A percentile compares a stretch with the other conserved stretches of the same genome.
These are phyloP conservation scores for Heteropelma amictum DNA, from an alignment of 2,888 invertebrate species.

Conservation along the genomic window DNA sequence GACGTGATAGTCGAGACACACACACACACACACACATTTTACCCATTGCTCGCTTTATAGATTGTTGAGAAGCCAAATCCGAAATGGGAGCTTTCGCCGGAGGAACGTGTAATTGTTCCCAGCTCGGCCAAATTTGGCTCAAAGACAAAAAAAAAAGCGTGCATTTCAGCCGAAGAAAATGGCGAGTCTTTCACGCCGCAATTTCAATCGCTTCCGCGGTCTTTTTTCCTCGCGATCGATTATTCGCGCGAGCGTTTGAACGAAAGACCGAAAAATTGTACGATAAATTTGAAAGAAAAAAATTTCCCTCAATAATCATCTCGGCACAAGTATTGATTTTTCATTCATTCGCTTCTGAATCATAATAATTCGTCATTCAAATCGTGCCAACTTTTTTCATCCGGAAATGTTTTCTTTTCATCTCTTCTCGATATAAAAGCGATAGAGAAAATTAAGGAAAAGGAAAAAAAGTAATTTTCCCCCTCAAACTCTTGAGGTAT, in stretches of 20 bases:
- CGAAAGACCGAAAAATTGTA: too few relatives aligned
- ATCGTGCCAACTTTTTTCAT: background rate
- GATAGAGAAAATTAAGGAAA: too few relatives aligned
- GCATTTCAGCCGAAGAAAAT: background rate
- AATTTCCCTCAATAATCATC: too few relatives aligned
- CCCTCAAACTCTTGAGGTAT: too few relatives aligned
- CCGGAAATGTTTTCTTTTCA: background rate
- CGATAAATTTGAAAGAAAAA: too few relatives aligned
- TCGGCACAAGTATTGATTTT: background rate
- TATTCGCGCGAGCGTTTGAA: too few relatives aligned
- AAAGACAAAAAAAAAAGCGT: slow-evolving; percentile 28
- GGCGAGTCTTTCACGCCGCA: too few relatives aligned
- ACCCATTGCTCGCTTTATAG: slow-evolving; percentile 29
- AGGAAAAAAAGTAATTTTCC: too few relatives aligned
- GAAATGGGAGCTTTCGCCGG: slow-evolving; percentile 44
- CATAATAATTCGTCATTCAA: background rate
- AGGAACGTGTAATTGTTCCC: slow-evolving; percentile 45
- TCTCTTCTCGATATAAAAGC: too few relatives aligned
- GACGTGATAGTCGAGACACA: background rate
- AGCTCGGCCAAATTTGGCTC: slow-evolving; percentile 52
- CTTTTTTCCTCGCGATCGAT: background rate
- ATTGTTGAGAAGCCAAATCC: slow-evolving; percentile 45
- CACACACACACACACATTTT: slow-evolving; percentile 3
- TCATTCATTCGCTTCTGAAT: background rate
- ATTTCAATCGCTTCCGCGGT: background rate